Evolutionary conservation across 2,888 invertebrate genomes (phyloP).

Genomic region (Spisula subtruncata): DNA sequence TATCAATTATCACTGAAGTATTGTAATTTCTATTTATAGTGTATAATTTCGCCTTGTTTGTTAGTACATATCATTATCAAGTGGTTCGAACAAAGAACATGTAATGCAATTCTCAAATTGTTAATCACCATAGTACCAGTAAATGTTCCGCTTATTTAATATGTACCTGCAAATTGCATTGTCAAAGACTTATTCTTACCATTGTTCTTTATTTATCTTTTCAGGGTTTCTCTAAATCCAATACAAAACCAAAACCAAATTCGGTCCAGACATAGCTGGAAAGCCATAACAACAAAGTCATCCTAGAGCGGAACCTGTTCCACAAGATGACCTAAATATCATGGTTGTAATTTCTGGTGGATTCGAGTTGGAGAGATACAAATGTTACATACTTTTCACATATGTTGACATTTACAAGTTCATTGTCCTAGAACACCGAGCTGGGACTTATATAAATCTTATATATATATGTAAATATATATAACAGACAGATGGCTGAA

Average conservation of each 20-base stretch:
- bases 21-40: too few relatives aligned
- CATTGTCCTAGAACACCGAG: too few relatives aligned
- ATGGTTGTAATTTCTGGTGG: not conserved
- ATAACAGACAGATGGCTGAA: not conserved
- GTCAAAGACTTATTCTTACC: not conserved
- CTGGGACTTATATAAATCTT: not conserved
- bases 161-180: not conserved
- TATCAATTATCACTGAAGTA: too few relatives aligned
- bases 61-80: not conserved
- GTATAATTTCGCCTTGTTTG: too few relatives aligned
- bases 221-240: conserved; percentile 16
- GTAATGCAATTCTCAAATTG: not conserved
- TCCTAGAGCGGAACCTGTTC: not conserved
- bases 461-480: not conserved
- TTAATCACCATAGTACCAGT: not conserved
- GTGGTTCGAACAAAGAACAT: not conserved
- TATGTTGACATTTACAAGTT: not conserved
- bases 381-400: not conserved
- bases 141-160: not conserved
- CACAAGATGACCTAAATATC: not conserved
- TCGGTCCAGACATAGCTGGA: not conserved
- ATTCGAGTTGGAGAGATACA: conserved; percentile 16
- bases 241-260: conserved; percentile 27
- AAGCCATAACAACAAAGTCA: not conserved
- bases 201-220: not conserved